A percentile compares a stretch with the other conserved stretches of the same genome.
Evolutionary conservation across 2,797 vertebrate species (phyloP).

Genomic region (Odontamblyopus rebecca): DNA sequence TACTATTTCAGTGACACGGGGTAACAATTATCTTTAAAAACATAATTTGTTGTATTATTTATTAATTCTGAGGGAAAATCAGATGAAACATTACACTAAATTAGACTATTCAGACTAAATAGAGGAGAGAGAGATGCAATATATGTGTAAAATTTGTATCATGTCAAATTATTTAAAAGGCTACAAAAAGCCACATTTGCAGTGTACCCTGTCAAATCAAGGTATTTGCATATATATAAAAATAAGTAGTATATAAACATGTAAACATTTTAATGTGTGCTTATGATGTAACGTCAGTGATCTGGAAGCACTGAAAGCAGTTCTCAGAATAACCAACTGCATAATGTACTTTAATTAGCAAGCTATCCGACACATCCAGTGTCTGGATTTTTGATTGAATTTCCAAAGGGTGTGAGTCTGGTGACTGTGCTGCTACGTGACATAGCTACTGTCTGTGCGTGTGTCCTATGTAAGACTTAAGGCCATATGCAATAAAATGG

Average conservation of each 20-base stretch:
- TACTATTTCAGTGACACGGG: neutral
- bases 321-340: neutral
- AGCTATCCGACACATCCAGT: conserved; percentile 3
- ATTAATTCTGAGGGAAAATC: too few species aligned
- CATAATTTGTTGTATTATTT: too few species aligned
- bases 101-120: too few species aligned
- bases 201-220: neutral
- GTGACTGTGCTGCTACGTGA: conserved; percentile 9
- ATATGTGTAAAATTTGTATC: too few species aligned
- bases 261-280: neutral
- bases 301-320: neutral
- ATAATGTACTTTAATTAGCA: conserved; percentile 10
- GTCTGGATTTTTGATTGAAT: conserved; percentile 8
- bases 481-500: conserved; percentile 53
- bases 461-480: conserved; percentile 12
- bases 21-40: neutral
- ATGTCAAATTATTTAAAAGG: too few species aligned
- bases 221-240: neutral
- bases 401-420: conserved; percentile 7
- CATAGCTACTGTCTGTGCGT: conserved; percentile 24
- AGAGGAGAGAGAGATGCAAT: too few species aligned
- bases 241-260: neutral
- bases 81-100: too few species aligned
- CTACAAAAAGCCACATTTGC: neutral
- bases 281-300: neutral